Conservation (phyloP, 92 coral and sea anemone species). For the Heliopora coerulea region DNA sequence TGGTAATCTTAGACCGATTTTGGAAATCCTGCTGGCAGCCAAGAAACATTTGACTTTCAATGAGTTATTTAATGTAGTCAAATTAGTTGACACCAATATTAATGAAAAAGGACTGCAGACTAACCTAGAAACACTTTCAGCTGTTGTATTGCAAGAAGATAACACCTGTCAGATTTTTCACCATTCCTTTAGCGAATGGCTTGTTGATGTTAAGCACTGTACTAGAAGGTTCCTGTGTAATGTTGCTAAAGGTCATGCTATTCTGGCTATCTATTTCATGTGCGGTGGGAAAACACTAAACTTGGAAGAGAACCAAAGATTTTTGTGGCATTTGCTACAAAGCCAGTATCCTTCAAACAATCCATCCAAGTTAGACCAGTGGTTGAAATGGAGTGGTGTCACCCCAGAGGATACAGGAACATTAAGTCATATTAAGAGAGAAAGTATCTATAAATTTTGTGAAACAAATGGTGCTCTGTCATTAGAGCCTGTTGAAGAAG, state of each 20-base stretch:
- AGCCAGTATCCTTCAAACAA: slow-evolving; percentile 61
- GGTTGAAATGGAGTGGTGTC: slow-evolving; percentile 94
- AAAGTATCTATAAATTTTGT: slow-evolving; percentile 65
- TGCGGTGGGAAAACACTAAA: slow-evolving; percentile 73
- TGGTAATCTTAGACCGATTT: slow-evolving; percentile 60
- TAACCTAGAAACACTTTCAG: slow-evolving; percentile 62
- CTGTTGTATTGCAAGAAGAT: slow-evolving; percentile 54
- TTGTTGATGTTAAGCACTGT: slow-evolving; percentile 91
- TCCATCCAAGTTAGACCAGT: slow-evolving; percentile 71
- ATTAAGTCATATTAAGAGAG: slow-evolving; percentile 4
- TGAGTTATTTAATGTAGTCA: slow-evolving; percentile 77
- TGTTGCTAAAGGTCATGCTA: slow-evolving; percentile 94
- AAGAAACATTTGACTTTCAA: slow-evolving; percentile 73
- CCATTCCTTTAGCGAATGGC: slow-evolving; percentile 96
- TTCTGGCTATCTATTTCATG: slow-evolving; percentile 89
- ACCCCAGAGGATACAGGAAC: slow-evolving; percentile 61
- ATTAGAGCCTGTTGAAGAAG: slow-evolving; percentile 46
- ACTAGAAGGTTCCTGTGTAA: slow-evolving; percentile 85
- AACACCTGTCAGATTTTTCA: slow-evolving; percentile 81
- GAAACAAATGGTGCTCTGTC: slow-evolving; percentile 55
- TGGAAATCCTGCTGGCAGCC: slow-evolving; percentile 86
- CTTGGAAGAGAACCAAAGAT: slow-evolving; percentile 66
- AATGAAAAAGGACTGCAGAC: slow-evolving; percentile 59
- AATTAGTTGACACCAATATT: slow-evolving; percentile 69
- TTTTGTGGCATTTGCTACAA: slow-evolving; percentile 75